Conservation (phyloP, 2,113 vertebrate species). For the Crypturellus undulatus region DNA sequence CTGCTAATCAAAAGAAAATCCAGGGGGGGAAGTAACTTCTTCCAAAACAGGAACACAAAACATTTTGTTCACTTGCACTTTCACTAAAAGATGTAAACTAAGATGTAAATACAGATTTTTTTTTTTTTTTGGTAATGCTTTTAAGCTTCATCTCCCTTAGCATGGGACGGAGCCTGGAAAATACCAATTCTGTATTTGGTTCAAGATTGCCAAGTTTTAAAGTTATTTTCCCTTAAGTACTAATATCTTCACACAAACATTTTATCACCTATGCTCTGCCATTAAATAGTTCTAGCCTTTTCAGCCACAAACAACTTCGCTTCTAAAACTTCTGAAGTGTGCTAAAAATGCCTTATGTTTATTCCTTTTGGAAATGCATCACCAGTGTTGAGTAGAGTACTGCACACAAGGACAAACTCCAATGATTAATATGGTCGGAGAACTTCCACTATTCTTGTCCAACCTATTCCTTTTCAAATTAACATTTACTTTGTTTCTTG, state of each 20-base stretch:
- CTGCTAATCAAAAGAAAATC: neutral
- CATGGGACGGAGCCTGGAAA: neutral
- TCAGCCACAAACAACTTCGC: neutral
- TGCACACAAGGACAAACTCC: neutral
- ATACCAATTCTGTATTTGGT: neutral
- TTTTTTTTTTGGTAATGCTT: neutral
- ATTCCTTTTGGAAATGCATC: neutral
- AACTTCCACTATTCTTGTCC: neutral
- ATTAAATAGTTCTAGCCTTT: neutral
- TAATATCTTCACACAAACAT: neutral
- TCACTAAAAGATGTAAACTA: neutral
- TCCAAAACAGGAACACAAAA: neutral
- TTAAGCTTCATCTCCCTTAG: neutral
- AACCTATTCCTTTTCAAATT: neutral
- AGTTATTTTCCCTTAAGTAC: neutral
- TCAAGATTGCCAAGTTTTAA: neutral
- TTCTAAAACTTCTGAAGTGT: neutral
- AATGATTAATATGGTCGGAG: fast-evolving
- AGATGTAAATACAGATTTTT: neutral
- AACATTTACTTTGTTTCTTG: neutral
- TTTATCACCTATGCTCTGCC: neutral
- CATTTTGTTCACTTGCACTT: neutral
- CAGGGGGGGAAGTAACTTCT: neutral
- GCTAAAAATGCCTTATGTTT: neutral
- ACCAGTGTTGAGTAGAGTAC: neutral